phyloP scores from a whole-genome alignment of 2,113 vertebrate species.

The Campylorhamphus procurvoides region DNA sequence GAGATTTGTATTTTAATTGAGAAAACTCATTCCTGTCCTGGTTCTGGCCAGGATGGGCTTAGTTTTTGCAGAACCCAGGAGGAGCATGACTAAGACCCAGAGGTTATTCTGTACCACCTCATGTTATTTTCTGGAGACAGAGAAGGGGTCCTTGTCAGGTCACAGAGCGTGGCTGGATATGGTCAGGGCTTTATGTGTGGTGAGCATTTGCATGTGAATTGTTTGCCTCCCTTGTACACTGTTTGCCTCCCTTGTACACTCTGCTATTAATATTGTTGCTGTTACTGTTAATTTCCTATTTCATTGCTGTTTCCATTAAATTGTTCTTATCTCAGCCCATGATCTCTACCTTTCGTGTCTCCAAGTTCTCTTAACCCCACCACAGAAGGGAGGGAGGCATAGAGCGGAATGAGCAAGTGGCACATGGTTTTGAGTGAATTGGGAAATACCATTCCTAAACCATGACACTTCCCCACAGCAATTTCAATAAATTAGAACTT shows the following conservation, averaged over 20 bases:
- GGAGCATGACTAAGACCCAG: background rate
- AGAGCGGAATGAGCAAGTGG: background rate
- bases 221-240: rapidly evolving
- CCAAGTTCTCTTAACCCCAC: background rate
- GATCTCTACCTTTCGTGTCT: background rate
- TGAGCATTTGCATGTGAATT: background rate
- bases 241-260: background rate
- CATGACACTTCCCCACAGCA: background rate
- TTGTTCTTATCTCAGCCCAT: background rate
- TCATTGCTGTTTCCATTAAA: background rate
- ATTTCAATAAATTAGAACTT: slow-evolving; percentile 35
- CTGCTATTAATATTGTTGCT: background rate
- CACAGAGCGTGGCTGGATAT: rapidly evolving
- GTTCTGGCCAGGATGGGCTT: background rate
- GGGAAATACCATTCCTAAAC: background rate
- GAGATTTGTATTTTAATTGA: background rate
- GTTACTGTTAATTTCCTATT: background rate
- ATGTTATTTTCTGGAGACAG: background rate
- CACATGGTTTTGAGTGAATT: background rate
- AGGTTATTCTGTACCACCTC: background rate
- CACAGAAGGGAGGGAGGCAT: background rate
- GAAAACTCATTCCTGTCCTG: background rate
- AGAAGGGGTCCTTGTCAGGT: too few species aligned
- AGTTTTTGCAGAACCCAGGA: background rate
- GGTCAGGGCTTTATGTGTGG: rapidly evolving